Conservation (phyloP, 2,113 vertebrate species). For the Columba janthina region DNA sequence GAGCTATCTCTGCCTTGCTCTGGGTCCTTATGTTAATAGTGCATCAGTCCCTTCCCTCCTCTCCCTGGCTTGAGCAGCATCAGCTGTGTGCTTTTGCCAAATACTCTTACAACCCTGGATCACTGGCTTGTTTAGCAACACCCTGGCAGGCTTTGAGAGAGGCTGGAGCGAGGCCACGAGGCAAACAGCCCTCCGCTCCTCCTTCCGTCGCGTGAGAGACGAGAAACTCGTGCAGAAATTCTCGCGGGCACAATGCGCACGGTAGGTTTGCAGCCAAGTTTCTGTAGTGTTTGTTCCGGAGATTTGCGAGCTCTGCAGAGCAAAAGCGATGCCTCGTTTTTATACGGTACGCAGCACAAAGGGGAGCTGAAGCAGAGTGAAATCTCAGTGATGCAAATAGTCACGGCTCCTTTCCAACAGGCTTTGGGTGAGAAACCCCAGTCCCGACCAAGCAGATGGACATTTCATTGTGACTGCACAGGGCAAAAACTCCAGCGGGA, state of each 20-base stretch:
- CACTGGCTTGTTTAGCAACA: not conserved
- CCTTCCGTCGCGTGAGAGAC: not conserved
- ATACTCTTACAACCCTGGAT: not conserved
- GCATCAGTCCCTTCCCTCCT: not conserved
- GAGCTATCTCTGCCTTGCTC: not conserved
- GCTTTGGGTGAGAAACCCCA: not conserved
- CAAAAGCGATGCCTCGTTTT: not conserved
- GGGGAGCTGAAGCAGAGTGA: not conserved
- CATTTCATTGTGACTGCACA: accelerated
- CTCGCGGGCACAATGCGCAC: not conserved
- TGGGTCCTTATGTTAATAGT: not conserved
- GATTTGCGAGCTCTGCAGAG: not conserved
- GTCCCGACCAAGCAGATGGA: not conserved
- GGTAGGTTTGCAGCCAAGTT: not conserved
- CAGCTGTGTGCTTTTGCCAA: not conserved
- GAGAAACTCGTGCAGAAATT: not conserved
- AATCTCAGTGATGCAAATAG: too few species aligned
- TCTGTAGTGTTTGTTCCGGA: not conserved
- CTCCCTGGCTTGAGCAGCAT: not conserved
- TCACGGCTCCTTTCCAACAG: not conserved
- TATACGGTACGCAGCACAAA: accelerated
- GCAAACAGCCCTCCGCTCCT: not conserved
- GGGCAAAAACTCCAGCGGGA: not conserved
- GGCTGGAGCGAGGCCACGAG: not conserved
- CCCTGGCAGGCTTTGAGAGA: not conserved